Conservation (phyloP, 1,140 invertebrate genomes). For the Prorops nasuta region DNA sequence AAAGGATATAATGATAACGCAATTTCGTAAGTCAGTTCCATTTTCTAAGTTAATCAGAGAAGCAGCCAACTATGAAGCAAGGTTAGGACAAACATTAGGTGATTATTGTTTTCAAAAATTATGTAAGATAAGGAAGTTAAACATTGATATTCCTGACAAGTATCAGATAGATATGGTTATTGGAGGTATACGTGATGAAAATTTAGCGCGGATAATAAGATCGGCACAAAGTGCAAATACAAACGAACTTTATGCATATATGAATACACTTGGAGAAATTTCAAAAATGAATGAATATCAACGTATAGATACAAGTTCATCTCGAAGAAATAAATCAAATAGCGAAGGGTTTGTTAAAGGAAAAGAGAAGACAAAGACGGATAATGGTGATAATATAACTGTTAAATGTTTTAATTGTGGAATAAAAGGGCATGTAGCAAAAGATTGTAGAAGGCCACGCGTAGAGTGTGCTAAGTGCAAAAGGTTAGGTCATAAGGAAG, state of each 20-base stretch:
- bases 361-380: too few species aligned
- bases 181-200: neutral
- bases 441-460: neutral
- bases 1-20: neutral
- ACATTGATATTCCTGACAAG: neutral
- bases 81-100: neutral
- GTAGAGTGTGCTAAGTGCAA: neutral
- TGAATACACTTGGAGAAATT: too few species aligned
- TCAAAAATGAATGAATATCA: too few species aligned
- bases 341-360: too few species aligned
- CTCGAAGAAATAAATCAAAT: too few species aligned
- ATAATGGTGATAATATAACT: too few species aligned
- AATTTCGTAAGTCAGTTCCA: conserved; percentile 1
- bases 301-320: too few species aligned
- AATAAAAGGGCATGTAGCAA: neutral
- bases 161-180: neutral
- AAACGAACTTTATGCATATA: neutral
- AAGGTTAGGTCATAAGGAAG: neutral
- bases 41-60: neutral
- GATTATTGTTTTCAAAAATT: conserved; percentile 12
- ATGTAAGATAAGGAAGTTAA: neutral
- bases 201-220: neutral
- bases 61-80: too few species aligned
- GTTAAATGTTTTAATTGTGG: neutral
- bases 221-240: neutral